Evolutionary conservation across 2,888 invertebrate genomes (phyloP).

Genomic region (Pterostichus niger): DNA sequence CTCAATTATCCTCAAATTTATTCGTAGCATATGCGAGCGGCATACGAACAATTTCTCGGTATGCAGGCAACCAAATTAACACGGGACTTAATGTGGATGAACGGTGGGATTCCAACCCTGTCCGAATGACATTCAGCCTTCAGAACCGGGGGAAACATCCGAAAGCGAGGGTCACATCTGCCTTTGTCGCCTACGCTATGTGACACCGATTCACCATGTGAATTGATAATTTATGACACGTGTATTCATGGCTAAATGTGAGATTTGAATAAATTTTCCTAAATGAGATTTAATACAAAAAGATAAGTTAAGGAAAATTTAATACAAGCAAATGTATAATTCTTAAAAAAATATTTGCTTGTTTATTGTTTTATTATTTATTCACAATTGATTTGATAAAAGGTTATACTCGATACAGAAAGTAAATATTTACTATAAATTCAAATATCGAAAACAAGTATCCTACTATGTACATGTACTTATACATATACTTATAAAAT

Average conservation of each 20-base stretch:
- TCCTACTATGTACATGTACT: no score
- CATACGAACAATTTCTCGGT: slow-evolving; percentile 24
- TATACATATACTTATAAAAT: no score
- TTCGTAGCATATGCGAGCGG: neutral
- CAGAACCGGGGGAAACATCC: neutral
- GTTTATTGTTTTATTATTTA: no score
- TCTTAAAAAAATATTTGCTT: no score
- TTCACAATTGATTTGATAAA: no score
- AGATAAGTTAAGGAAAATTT: no score
- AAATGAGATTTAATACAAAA: slow-evolving; percentile 18
- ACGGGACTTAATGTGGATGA: slow-evolving; percentile 54
- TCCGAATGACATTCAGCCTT: neutral
- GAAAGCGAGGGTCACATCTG: slow-evolving; percentile 6
- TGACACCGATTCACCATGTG: slow-evolving; percentile 53
- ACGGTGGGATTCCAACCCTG: slow-evolving; percentile 36
- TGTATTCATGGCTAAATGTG: slow-evolving; percentile 27
- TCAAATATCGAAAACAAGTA: no score
- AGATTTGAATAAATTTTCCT: slow-evolving; percentile 43
- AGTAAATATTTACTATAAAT: no score
- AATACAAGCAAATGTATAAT: no score
- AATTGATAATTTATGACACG: slow-evolving; percentile 63
- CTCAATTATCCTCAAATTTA: neutral
- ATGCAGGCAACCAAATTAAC: slow-evolving; percentile 50
- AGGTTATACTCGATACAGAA: no score
- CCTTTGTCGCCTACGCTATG: slow-evolving; percentile 15